These are phyloP conservation scores for Rhogogaster chlorosoma DNA, from an alignment of 2,888 invertebrate genomes.

Conservation along the genomic window DNA sequence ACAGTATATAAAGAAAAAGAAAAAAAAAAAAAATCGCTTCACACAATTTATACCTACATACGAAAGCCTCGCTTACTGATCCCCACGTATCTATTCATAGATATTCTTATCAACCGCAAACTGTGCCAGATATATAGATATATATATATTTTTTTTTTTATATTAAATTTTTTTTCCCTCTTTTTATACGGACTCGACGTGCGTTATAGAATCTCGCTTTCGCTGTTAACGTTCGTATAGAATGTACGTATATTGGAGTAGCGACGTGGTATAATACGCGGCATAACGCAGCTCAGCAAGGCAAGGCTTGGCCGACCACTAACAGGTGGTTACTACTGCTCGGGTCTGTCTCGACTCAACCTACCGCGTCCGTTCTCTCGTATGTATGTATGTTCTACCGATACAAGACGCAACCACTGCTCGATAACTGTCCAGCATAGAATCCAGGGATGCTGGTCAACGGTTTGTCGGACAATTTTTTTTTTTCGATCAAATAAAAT, in stretches of 20 bases:
- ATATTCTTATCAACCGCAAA: constrained; percentile 32
- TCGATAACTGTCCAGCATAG: background rate
- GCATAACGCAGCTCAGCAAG: background rate
- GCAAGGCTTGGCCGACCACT: constrained; percentile 32
- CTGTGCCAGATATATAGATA: constrained; percentile 7
- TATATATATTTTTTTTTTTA: background rate
- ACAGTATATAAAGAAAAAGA: background rate
- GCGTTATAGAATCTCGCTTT: background rate
- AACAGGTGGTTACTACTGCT: constrained; percentile 47
- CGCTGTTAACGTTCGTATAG: background rate
- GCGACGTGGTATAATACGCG: background rate
- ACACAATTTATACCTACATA: background rate
- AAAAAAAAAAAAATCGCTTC: background rate
- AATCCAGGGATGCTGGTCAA: constrained; percentile 14
- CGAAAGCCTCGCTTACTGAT: background rate
- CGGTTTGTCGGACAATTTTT: background rate
- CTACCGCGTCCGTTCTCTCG: background rate
- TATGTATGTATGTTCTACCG: background rate
- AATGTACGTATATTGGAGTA: too few species aligned
- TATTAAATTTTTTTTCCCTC: background rate
- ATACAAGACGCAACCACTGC: constrained; percentile 32
- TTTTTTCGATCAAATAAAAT: background rate
- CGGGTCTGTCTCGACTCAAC: background rate
- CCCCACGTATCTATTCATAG: background rate
- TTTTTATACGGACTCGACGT: background rate